phyloP scores from a whole-genome alignment of 2,797 vertebrate species.

The Pterois miles region DNA sequence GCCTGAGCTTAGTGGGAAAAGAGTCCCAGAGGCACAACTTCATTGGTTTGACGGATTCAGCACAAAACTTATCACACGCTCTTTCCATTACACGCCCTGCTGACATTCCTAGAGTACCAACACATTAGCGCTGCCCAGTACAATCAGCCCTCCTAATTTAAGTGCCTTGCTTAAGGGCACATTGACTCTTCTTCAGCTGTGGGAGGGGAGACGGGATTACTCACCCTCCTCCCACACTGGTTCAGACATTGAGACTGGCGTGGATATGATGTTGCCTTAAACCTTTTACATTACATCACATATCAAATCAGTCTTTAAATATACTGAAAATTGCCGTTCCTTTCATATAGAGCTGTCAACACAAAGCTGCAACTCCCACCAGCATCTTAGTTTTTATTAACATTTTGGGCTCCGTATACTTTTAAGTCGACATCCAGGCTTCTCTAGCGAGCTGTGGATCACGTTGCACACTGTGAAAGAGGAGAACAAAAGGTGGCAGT shows the following conservation, averaged over 20 bases:
- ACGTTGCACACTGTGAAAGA: constrained; percentile 60
- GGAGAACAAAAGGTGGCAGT: constrained; percentile 67
- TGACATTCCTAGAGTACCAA: constrained; percentile 23
- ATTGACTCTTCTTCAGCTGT: constrained; percentile 9
- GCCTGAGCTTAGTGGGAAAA: neutral
- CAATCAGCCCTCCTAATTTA: constrained; percentile 11
- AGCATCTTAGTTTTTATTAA: neutral
- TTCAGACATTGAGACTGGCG: constrained; percentile 2
- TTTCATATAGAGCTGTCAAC: neutral
- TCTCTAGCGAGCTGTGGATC: constrained; percentile 47
- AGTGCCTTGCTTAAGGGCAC: constrained; percentile 31
- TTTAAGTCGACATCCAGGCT: constrained; percentile 7
- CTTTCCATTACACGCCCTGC: neutral
- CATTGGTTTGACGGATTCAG: neutral
- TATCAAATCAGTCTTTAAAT: neutral
- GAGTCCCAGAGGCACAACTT: neutral
- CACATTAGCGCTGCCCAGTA: constrained; percentile 10
- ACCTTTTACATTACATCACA: neutral
- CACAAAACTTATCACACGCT: neutral
- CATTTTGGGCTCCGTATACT: neutral
- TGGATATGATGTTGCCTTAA: neutral
- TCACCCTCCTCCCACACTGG: neutral
- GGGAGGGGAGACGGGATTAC: constrained; percentile 2
- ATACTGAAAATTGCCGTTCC: neutral
- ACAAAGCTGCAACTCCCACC: neutral